These are phyloP conservation scores for Excalfactoria chinensis DNA, from an alignment of 2,113 vertebrate species.

Conservation along the genomic window DNA sequence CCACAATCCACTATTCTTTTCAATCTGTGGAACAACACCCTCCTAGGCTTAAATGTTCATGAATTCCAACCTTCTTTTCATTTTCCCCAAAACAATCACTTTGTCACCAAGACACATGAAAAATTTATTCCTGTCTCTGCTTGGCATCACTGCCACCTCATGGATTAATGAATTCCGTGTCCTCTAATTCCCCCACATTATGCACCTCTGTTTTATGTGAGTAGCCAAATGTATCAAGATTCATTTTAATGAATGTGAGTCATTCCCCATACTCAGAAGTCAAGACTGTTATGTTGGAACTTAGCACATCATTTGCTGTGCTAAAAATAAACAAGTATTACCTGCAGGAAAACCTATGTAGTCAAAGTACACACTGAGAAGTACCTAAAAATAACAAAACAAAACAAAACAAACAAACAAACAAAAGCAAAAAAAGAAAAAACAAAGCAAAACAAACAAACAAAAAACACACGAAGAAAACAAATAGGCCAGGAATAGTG, in stretches of 20 bases:
- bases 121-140: conserved; percentile 62
- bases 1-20: conserved; percentile 21
- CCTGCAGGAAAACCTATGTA: conserved; percentile 67
- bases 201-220: conserved; percentile 62
- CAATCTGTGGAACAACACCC: background rate
- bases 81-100: conserved; percentile 58
- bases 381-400: background rate
- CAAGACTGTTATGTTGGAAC: conserved; percentile 65
- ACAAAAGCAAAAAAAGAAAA: background rate
- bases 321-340: conserved; percentile 77
- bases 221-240: conserved; percentile 76
- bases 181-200: conserved; percentile 70
- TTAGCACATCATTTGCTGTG: conserved; percentile 68
- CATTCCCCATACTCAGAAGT: conserved; percentile 73
- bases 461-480: background rate
- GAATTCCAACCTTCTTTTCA: conserved; percentile 34
- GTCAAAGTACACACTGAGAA: conserved; percentile 40
- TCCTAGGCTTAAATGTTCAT: conserved; percentile 22
- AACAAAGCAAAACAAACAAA: too few relatives aligned
- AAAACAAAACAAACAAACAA: too few relatives aligned
- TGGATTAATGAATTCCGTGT: conserved; percentile 76
- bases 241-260: conserved; percentile 77
- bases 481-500: background rate
- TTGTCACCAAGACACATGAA: conserved; percentile 50
- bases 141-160: conserved; percentile 75